These are phyloP conservation scores for Dryas iulia DNA, from an alignment of 1,140 invertebrate species.

Conservation along the genomic window DNA sequence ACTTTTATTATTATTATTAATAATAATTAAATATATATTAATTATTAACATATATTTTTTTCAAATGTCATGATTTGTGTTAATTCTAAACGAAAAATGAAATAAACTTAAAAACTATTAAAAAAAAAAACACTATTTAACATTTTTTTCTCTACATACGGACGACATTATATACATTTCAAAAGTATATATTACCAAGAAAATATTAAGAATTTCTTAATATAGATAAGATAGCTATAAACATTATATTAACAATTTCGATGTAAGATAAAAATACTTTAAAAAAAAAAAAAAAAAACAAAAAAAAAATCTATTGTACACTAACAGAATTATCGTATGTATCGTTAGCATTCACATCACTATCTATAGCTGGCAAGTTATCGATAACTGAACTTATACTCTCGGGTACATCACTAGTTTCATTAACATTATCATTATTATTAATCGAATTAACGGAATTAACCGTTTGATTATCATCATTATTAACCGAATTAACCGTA, in stretches of 20 bases:
- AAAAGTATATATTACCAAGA: not conserved
- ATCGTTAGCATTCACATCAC: conserved; percentile 62
- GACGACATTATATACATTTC: not conserved
- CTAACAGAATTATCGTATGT: conserved; percentile 13
- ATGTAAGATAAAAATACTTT: not conserved
- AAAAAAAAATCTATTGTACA: not conserved
- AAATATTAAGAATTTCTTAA: not conserved
- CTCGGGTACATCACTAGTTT: conserved; percentile 31
- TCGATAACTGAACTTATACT: conserved; percentile 59
- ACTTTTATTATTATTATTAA: not conserved
- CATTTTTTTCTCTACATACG: not conserved
- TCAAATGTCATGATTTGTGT: not conserved
- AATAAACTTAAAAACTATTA: not conserved
- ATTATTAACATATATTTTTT: not conserved
- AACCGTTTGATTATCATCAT: too few species aligned
- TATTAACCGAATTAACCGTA: not conserved
- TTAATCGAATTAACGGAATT: not conserved
- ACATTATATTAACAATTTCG: not conserved
- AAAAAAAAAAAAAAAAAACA: not conserved
- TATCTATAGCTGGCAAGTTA: conserved; percentile 63
- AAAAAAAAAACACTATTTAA: not conserved
- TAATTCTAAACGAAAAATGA: not conserved
- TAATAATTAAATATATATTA: not conserved
- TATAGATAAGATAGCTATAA: not conserved
- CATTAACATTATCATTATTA: not conserved